Evolutionary conservation across 2,797 vertebrate species (phyloP).

Genomic region (Adelosebastes latens): DNA sequence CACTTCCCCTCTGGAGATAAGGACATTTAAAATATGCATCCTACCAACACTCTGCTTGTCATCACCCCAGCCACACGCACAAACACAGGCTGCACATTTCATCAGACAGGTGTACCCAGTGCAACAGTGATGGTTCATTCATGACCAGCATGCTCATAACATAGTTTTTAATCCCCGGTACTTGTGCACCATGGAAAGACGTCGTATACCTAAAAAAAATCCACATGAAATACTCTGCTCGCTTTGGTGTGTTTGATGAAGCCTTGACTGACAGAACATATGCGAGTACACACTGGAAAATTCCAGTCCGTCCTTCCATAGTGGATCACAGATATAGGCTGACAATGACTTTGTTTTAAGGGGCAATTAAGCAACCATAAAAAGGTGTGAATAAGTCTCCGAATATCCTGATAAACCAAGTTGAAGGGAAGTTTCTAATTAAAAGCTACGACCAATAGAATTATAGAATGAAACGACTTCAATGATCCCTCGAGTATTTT

Average conservation of each 20-base stretch:
- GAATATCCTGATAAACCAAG: not conserved
- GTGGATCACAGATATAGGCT: not conserved
- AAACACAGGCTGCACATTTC: conserved; percentile 13
- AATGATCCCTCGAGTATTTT: conserved; percentile 59
- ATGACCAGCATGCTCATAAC: conserved; percentile 17
- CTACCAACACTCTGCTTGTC: conserved; percentile 25
- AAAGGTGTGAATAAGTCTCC: conserved; percentile 7
- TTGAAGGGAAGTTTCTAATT: conserved; percentile 43
- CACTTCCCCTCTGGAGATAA: conserved; percentile 16
- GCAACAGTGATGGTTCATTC: conserved; percentile 29
- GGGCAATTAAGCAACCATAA: not conserved
- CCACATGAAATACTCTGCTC: not conserved
- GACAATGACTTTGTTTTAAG: conserved; percentile 7
- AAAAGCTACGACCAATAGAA: conserved; percentile 46
- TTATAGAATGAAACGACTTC: conserved; percentile 47
- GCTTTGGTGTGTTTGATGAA: conserved; percentile 5
- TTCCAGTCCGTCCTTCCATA: not conserved
- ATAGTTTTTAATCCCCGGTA: not conserved
- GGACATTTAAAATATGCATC: conserved; percentile 34
- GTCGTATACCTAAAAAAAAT: not conserved
- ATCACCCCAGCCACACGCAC: conserved; percentile 7
- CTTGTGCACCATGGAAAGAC: not conserved
- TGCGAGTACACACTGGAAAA: conserved; percentile 2
- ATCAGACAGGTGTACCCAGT: conserved; percentile 25
- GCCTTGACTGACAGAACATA: not conserved